Base-by-base conservation (phyloP, 2,888 invertebrate species). In the Colostygia pectinataria region DNA sequence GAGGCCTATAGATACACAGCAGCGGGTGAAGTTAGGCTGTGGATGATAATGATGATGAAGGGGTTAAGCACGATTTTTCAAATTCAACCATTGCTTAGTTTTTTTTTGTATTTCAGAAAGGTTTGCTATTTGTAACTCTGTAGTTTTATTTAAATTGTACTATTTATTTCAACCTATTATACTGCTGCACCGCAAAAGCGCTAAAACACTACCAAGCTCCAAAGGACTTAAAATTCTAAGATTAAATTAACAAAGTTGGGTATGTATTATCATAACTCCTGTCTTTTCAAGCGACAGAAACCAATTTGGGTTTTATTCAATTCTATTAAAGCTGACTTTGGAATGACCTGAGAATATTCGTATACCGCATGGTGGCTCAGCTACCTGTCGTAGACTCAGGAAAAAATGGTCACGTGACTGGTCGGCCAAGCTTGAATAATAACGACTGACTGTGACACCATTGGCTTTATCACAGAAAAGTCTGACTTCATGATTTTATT, bases 341-440 rank as follows among this genome's bases (percentile, higher is more conserved):
- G 8, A 28, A 37, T 25, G 12, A 25, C 20, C 13, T 18, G n/a
- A n/a, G n/a, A n/a, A n/a, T n/a, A n/a, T n/a, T n/a, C n/a, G n/a
- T n/a, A n/a, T n/a, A 25, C 18, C 25, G 9, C n/a, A 12, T 20
- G 6, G 9, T 28, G 14, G 23, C 9, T 13, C 13, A 7, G 25
- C 47, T 48, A 48, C 47, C 47, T 48, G 41, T 7, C 13, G 29
- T 15, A 34, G 34, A 31, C 14, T n/a, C 25, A 12, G 20, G 24
- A 40, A 41, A 48, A 38, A 47, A 41, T 20, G 1, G 23, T 31
- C 14, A 43, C 18, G 38, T 33, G 32, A 27, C 45, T 25, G 25
- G 18, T 27, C 31, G 33, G 10, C 14, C 25, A 18, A 36, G 18
- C 20, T 10, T 48, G 20, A 24, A 32, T 23, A 14, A 23, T 27